Evolutionary conservation across 92 coral and sea anemone species (phyloP), one percentile per base, ranked within the genome.

Genomic region (Blastomussa wellsi): DNA sequence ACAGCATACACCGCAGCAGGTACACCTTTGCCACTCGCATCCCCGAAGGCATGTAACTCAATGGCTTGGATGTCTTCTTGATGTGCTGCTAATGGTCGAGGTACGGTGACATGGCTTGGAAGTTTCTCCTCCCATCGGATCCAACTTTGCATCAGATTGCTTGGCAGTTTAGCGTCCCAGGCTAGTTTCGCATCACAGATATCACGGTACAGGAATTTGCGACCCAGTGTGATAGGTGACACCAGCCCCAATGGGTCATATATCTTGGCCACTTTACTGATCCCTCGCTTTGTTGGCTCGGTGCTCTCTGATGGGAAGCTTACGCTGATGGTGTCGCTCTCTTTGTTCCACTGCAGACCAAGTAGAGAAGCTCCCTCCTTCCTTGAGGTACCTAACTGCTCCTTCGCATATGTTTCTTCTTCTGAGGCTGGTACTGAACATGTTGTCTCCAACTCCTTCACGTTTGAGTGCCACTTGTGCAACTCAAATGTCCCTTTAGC

Each of bases 401-500:
- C 86, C 48, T 79, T 79, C 1, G 84, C 88, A 28, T 42, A 41
- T 41, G 84, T 85, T 72, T 51, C 77, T 28, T 86, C 80, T 70
- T 55, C 84, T 47, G 77, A 59, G 38, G 31, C 77, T 49, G 76
- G 39, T n/a, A 36, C 71, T 51, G 60, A 37, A 48, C 66, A 38
- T 33, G 76, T 32, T 67, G 62, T 55, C 72, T 86, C 89, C 78
- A 86, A 67, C 68, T 72, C 78, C 66, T 42, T 42, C 66, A 36
- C 70, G 49, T 28, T 52, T 33, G 77, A 67, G 64, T 85, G 84
- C 89, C n/a, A 78, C 76, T 85, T 78, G 51, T 87, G 90, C 42
- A 87, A 84, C 60, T 76, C 70, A 49, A 81, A 87, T 33, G 86
- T 59, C 51, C 90, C 66, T 69, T 86, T 14, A 16, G 76, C 89